phyloP scores from a whole-genome alignment of 2,888 invertebrate species.

The Acanthosepion esculentum region DNA sequence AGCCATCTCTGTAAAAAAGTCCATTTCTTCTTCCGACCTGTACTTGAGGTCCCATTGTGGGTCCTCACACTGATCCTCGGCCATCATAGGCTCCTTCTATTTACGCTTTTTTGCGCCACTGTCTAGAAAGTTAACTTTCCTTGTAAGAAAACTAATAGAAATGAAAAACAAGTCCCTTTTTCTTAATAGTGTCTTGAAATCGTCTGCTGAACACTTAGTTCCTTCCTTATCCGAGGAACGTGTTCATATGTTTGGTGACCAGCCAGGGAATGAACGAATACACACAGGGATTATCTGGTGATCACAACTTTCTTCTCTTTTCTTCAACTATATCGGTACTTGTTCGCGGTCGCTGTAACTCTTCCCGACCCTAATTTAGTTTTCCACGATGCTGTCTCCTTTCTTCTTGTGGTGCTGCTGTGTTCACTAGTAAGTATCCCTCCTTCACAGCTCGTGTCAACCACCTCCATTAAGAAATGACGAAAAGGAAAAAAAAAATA shows the following conservation, averaged over 20 bases:
- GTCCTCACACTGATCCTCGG: slow-evolving; percentile 56
- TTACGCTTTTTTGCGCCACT: neutral
- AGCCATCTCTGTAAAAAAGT: slow-evolving; percentile 74
- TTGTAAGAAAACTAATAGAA: neutral
- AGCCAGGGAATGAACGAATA: neutral
- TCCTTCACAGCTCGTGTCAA: slow-evolving; percentile 21
- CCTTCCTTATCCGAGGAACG: neutral
- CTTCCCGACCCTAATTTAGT: neutral
- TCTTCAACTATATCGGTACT: neutral
- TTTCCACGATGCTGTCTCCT: neutral
- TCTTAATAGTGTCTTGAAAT: too few species aligned
- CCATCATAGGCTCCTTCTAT: slow-evolving; percentile 52
- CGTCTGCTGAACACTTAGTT: too few species aligned
- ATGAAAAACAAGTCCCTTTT: neutral
- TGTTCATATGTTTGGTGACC: neutral
- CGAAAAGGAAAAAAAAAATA: neutral
- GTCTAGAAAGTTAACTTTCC: neutral
- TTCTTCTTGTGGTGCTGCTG: neutral
- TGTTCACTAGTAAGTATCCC: neutral
- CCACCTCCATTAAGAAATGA: slow-evolving; percentile 6
- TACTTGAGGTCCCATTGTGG: slow-evolving; percentile 60
- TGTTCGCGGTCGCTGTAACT: neutral
- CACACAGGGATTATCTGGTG: neutral
- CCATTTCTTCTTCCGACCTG: slow-evolving; percentile 71
- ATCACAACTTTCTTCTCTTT: neutral